phyloP scores from a whole-genome alignment of 2,797 vertebrate genomes.

The Okamejei kenojei region DNA sequence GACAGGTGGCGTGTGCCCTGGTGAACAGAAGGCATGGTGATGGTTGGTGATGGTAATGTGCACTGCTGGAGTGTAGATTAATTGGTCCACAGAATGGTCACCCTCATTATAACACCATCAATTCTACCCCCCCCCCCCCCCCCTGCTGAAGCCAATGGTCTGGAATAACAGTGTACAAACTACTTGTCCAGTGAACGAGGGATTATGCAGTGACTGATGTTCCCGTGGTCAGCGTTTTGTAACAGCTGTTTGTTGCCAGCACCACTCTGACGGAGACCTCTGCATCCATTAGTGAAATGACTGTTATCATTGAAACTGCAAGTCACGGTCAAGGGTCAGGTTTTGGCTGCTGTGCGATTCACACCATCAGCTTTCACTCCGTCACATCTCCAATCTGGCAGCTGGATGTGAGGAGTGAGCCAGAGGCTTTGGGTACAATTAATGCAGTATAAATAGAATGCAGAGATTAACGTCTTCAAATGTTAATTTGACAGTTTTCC shows the following conservation, averaged over 20 bases:
- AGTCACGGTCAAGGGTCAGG: not conserved
- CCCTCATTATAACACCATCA: too few relatives aligned
- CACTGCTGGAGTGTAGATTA: not conserved
- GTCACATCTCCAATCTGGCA: not conserved
- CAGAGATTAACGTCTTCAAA: not conserved
- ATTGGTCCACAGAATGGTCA: not conserved
- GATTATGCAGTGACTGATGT: not conserved
- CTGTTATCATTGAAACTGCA: not conserved
- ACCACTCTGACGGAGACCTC: not conserved
- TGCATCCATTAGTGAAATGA: conserved; percentile 1
- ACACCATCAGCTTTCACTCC: conserved; percentile 1
- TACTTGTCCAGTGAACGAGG: not conserved
- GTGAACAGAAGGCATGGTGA: not conserved
- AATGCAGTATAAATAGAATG: not conserved
- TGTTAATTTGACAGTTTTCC: not conserved
- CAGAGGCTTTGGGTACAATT: not conserved
- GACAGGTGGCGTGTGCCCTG: not conserved
- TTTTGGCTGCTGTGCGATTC: conserved; percentile 1
- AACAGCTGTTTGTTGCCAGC: not conserved
- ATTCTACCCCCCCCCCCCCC: too few relatives aligned
- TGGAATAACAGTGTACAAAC: not conserved
- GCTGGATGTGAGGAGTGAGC: not conserved
- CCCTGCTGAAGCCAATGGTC: not conserved
- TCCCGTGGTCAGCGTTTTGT: not conserved
- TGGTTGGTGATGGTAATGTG: not conserved